A percentile compares a stretch with the other conserved stretches of the same genome.
These are phyloP conservation scores for Telenomus remus DNA, from an alignment of 1,140 invertebrate species.

Conservation along the genomic window DNA sequence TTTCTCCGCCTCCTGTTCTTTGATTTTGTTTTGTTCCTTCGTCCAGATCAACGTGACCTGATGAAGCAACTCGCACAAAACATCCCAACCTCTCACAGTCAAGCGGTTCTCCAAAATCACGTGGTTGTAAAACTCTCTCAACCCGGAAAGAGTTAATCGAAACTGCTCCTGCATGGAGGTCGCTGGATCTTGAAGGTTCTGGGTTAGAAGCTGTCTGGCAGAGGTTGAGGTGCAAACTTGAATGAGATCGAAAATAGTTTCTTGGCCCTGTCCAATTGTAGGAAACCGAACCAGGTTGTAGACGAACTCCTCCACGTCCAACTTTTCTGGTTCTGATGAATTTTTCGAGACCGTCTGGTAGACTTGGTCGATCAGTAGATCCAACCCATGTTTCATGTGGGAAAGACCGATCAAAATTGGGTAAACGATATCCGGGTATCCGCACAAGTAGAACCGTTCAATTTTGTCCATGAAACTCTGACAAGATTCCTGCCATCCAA, in stretches of 20 bases:
- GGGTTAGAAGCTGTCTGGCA: constrained; percentile 58
- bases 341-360: constrained; percentile 62
- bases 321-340: constrained; percentile 29
- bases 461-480: constrained; percentile 77
- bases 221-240: constrained; percentile 66
- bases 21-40: constrained; percentile 81
- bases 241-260: constrained; percentile 68
- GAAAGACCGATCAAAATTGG: constrained; percentile 78
- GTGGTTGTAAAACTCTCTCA: constrained; percentile 80
- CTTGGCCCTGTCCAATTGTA: constrained; percentile 67
- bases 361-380: constrained; percentile 72
- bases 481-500: constrained; percentile 78
- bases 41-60: constrained; percentile 84
- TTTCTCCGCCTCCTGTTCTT: constrained; percentile 82
- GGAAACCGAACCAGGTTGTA: constrained; percentile 75
- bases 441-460: constrained; percentile 74
- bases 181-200: constrained; percentile 40
- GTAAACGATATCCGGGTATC: constrained; percentile 81
- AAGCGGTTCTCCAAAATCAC: constrained; percentile 73
- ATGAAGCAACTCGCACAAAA: constrained; percentile 77
- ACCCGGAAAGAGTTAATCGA: constrained; percentile 80
- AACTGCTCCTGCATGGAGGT: constrained; percentile 63
- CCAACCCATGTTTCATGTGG: constrained; percentile 78
- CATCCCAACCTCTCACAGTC: constrained; percentile 72
- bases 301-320: constrained; percentile 64